Conservation (phyloP, 2,888 invertebrate genomes). For the Chromoteleia sp. region DNA sequence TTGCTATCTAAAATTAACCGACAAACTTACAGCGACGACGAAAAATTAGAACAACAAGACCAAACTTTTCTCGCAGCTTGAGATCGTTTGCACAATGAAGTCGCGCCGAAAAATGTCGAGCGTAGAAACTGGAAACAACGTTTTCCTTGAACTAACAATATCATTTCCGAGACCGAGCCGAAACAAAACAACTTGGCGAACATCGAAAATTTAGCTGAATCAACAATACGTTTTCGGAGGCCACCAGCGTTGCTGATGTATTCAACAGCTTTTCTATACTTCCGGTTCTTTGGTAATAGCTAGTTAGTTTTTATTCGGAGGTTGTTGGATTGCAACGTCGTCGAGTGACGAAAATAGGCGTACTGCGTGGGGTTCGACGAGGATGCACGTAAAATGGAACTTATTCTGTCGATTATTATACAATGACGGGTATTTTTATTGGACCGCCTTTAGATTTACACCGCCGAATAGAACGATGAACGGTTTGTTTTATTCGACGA, state of each 20-base stretch:
- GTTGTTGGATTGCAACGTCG: neutral
- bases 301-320: slow-evolving; percentile 17
- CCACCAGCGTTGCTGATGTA: slow-evolving; percentile 16
- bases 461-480: too few species aligned
- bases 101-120: too few species aligned
- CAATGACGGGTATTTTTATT: neutral
- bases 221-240: slow-evolving; percentile 14
- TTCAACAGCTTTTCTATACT: slow-evolving; percentile 20
- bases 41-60: too few species aligned
- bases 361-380: too few species aligned
- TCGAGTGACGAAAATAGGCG: slow-evolving; percentile 1
- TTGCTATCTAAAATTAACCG: too few species aligned
- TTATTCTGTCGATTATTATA: slow-evolving; percentile 20
- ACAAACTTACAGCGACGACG: too few species aligned
- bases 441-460: neutral
- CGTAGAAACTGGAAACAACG: neutral
- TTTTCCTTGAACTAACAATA: neutral
- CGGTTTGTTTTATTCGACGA: too few species aligned
- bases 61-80: too few species aligned
- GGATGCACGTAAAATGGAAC: slow-evolving; percentile 12
- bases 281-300: slow-evolving; percentile 6
- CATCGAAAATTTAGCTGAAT: slow-evolving; percentile 16
- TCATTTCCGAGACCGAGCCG: neutral
- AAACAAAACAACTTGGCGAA: slow-evolving; percentile 15
- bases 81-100: too few species aligned